These are phyloP conservation scores for Mormyrops attenuatus DNA, from an alignment of 2,797 vertebrate species.

Conservation along the genomic window DNA sequence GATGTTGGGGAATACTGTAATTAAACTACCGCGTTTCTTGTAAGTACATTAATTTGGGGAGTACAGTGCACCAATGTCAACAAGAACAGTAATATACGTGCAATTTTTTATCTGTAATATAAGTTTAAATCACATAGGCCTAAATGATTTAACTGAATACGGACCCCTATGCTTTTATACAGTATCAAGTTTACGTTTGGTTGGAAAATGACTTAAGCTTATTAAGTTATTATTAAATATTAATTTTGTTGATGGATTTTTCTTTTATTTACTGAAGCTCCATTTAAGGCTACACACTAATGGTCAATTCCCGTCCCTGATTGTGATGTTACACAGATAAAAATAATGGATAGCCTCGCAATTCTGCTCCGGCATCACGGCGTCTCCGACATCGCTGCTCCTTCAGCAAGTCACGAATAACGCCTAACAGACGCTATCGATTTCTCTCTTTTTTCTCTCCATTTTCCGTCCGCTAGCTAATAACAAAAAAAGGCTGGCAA, in stretches of 20 bases:
- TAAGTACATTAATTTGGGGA: background rate
- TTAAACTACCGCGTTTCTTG: background rate
- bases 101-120: background rate
- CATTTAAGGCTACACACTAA: background rate
- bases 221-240: background rate
- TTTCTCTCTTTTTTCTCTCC: constrained; percentile 20
- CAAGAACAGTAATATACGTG: background rate
- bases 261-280: background rate
- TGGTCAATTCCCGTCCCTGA: background rate
- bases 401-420: constrained; percentile 49
- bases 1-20: background rate
- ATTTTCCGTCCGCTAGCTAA: background rate
- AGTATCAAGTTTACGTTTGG: background rate
- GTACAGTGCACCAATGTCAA: background rate
- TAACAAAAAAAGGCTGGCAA: background rate
- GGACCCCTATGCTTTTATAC: background rate
- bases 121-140: background rate
- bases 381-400: constrained; percentile 45
- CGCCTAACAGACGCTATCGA: constrained; percentile 52
- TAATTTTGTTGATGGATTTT: background rate
- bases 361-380: constrained; percentile 33
- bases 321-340: background rate
- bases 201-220: background rate
- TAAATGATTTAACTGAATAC: background rate
- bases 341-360: constrained; percentile 32